These are phyloP conservation scores for Platyscapa corneri DNA, from an alignment of 1,140 invertebrate species.

Conservation along the genomic window DNA sequence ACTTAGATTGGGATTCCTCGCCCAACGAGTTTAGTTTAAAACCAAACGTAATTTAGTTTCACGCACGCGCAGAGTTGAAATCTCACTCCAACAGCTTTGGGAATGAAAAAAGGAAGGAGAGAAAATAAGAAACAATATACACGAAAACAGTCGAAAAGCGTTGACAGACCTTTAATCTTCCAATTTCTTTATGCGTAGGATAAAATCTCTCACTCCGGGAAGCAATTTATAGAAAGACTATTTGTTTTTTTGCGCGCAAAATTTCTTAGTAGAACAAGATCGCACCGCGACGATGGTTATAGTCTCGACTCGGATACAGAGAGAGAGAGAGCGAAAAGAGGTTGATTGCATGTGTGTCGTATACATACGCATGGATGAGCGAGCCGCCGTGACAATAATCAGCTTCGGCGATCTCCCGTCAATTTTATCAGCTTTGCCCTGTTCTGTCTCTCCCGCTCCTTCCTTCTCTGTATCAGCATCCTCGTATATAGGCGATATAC, in stretches of 20 bases:
- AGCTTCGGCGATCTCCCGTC: conserved; percentile 3
- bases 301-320: neutral
- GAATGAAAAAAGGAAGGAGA: too few relatives aligned
- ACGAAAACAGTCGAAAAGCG: neutral
- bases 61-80: neutral
- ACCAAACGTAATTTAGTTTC: neutral
- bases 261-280: conserved; percentile 8
- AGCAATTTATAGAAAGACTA: neutral
- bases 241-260: conserved; percentile 6
- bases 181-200: neutral
- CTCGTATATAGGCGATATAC: neutral
- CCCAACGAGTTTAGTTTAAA: neutral
- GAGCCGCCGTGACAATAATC: conserved; percentile 11
- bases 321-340: neutral
- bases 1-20: neutral
- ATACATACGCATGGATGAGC: neutral
- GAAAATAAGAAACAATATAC: neutral
- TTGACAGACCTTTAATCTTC: neutral
- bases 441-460: neutral
- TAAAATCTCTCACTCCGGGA: neutral
- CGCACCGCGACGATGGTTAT: neutral
- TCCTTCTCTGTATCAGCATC: neutral
- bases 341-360: neutral
- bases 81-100: neutral
- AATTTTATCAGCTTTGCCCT: conserved; percentile 15